Evolutionary conservation across 2,888 invertebrate genomes (phyloP).

Genomic region (Odontocolon sp.): DNA sequence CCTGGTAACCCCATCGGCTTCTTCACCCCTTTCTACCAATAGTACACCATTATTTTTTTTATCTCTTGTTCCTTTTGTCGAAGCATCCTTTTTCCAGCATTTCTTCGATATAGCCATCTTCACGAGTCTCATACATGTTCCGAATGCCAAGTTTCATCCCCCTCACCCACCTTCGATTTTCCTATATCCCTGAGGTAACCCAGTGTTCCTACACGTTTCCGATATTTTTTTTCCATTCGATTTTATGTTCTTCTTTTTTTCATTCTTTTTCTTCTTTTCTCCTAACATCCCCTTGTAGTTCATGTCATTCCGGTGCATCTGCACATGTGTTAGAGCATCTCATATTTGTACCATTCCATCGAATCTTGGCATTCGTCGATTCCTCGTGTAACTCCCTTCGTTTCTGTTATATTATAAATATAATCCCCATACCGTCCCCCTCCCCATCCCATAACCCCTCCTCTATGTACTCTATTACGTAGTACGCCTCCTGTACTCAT

Average conservation of each 20-base stretch:
- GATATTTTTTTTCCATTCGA: conserved; percentile 23
- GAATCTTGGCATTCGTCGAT: conserved; percentile 15
- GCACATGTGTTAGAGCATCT: conserved; percentile 22
- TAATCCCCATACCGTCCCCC: no score
- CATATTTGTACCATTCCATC: conserved; percentile 32
- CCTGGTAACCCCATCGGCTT: background rate
- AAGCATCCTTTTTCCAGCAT: conserved; percentile 29
- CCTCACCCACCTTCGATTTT: conserved; percentile 41
- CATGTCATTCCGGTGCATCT: conserved; percentile 37
- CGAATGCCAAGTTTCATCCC: conserved; percentile 51
- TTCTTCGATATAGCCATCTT: conserved; percentile 24
- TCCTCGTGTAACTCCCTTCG: background rate
- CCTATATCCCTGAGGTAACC: conserved; percentile 24
- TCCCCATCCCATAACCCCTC: no score
- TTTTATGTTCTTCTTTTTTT: background rate
- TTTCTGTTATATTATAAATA: background rate
- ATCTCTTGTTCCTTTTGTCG: conserved; percentile 18
- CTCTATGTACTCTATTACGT: no score
- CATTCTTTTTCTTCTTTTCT: no score
- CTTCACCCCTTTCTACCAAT: conserved; percentile 20
- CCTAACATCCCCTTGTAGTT: conserved; percentile 42
- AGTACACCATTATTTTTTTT: background rate
- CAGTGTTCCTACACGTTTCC: conserved; percentile 36
- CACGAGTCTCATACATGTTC: conserved; percentile 27
- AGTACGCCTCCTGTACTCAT: no score